phyloP scores from a whole-genome alignment of 2,113 vertebrate genomes.

The Romanogobio albipinnatus region DNA sequence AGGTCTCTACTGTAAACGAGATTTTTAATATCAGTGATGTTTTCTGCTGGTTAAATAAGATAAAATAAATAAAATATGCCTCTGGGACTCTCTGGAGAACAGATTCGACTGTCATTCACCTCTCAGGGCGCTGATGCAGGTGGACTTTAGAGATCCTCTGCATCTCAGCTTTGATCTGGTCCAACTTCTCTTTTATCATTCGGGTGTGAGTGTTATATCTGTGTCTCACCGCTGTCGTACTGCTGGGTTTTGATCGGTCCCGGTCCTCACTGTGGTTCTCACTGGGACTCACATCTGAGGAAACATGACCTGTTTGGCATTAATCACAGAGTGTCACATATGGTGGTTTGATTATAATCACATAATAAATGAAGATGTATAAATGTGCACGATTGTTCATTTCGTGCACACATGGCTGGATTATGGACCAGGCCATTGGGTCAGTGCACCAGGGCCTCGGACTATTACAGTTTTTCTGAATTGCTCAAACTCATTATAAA shows the following conservation, averaged over 20 bases:
- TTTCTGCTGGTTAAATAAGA: too few relatives aligned
- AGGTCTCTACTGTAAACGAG: too few relatives aligned
- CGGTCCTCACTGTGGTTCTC: neutral
- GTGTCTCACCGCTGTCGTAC: neutral
- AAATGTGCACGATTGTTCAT: neutral
- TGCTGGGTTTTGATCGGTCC: neutral
- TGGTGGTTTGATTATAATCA: conserved; percentile 14
- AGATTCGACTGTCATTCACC: conserved; percentile 21
- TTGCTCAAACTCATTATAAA: too few relatives aligned
- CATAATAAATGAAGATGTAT: conserved; percentile 15
- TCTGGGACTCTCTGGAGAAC: neutral
- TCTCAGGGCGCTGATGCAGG: conserved; percentile 30
- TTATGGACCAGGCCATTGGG: neutral
- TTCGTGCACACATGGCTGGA: conserved; percentile 5
- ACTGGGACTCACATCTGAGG: conserved; percentile 25
- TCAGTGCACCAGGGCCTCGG: neutral
- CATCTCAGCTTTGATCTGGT: conserved; percentile 51
- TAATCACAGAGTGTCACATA: neutral
- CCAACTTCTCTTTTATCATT: conserved; percentile 48
- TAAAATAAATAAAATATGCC: neutral
- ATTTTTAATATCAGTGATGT: too few relatives aligned
- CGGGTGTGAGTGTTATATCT: conserved; percentile 42
- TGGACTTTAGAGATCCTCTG: conserved; percentile 37
- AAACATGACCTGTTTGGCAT: conserved; percentile 39
- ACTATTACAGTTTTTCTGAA: neutral